Evolutionary conservation across 2,888 invertebrate species (phyloP), one percentile per base, ranked within the genome.

Genomic region (Noctua pronuba): DNA sequence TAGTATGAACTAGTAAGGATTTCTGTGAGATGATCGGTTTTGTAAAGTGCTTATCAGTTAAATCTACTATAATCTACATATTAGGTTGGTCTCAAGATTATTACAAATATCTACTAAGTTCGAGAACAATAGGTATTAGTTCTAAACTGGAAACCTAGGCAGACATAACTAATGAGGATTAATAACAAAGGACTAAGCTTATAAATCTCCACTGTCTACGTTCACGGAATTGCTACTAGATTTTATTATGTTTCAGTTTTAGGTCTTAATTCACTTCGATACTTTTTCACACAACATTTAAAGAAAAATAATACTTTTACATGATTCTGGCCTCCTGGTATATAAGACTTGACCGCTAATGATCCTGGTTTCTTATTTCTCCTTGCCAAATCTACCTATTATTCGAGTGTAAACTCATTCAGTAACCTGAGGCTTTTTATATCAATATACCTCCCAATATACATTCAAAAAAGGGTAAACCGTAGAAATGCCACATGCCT

Each of bases 11-110:
- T n/a, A n/a, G n/a, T n/a, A n/a, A n/a, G n/a, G n/a, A n/a, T n/a
- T n/a, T n/a, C n/a, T n/a, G n/a, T n/a, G 21, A 52, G 72, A 72
- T 66, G 13, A 67, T 68, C 44, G 49, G 64, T 35, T 58, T 70
- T 73, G 46, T 24, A 49, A 77, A 64, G 35, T 62, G 24, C 41
- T 67, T 49, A 13, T n/a, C 38, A 21, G 28, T 44, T 35, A 11
- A 49, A 10, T 44, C 44, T 44, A 44, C 41, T 46, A n/a, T 77
- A 5, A 24, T 41, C 10, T 52, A 21, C 3, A 58, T 58, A 58
- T 58, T 11, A 6, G 18, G 4, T 21, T 31, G 21, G 18, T 28
- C 6, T 67, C 16, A 31, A 31, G 49, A 49, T 41, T 49, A 60
- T 64, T 6, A n/a, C 4, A 31, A 3, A 24, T 55, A 35, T 64